Evolutionary conservation across 2,888 invertebrate species (phyloP).

Genomic region (Dascillus cervinus): DNA sequence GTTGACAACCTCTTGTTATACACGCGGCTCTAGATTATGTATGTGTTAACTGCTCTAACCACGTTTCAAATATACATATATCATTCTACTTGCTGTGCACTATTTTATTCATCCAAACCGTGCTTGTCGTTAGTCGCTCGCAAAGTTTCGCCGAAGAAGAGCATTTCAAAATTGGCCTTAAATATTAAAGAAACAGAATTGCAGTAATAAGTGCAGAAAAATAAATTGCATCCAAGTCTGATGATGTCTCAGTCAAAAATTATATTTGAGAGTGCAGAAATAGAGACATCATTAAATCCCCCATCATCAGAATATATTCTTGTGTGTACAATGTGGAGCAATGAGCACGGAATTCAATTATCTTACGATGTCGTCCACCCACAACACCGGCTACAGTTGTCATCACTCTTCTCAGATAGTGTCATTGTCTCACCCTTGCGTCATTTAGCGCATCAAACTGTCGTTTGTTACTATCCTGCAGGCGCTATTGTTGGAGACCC

Average conservation of each 20-base stretch:
- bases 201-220: too few relatives aligned
- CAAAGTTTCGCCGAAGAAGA: too few relatives aligned
- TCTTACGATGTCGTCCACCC: conserved; percentile 26
- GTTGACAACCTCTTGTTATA: conserved; percentile 38
- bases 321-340: conserved; percentile 34
- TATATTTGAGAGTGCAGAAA: conserved; percentile 28
- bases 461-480: conserved; percentile 37
- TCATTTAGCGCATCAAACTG: conserved; percentile 43
- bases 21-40: conserved; percentile 28
- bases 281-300: conserved; percentile 33
- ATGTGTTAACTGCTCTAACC: conserved; percentile 36
- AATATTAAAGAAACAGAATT: too few relatives aligned
- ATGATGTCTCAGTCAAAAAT: too few relatives aligned
- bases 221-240: too few relatives aligned
- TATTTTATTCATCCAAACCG: too few relatives aligned
- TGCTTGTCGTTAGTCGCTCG: too few relatives aligned
- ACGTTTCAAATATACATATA: conserved; percentile 35
- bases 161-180: too few relatives aligned
- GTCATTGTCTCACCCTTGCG: conserved; percentile 43
- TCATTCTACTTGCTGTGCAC: too few relatives aligned
- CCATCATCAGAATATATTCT: conserved; percentile 39
- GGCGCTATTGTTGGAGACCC: conserved; percentile 24
- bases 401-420: conserved; percentile 41
- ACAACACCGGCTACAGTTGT: conserved; percentile 31
- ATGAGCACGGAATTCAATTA: conserved; percentile 39